Conservation (phyloP, 2,113 vertebrate genomes). For the Calidris pygmaea region DNA sequence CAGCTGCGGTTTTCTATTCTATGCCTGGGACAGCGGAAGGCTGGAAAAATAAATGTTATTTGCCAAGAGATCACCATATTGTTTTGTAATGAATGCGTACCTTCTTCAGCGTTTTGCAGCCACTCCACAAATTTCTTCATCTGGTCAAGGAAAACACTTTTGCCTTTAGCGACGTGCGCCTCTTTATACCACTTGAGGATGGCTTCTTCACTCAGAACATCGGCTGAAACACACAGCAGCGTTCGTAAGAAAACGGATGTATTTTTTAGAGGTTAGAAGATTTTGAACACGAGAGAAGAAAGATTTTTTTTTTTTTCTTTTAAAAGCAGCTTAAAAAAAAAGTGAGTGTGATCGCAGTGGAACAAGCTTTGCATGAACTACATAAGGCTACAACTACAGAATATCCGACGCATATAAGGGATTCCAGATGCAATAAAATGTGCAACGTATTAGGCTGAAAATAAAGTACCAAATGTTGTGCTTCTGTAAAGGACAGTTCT, state of each 20-base stretch:
- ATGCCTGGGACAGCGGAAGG: not conserved
- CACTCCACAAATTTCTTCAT: constrained; percentile 96
- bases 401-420: not conserved
- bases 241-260: not conserved
- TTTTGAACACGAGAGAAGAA: not conserved
- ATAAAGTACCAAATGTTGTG: not conserved
- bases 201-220: constrained; percentile 91
- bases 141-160: constrained; percentile 92
- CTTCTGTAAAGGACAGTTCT: not conserved
- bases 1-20: not conserved
- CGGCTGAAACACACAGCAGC: constrained; percentile 77
- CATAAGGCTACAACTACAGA: not conserved
- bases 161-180: constrained; percentile 88
- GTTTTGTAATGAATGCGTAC: constrained; percentile 49
- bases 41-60: not conserved
- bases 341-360: not conserved
- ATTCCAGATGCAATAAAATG: not conserved
- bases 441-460: not conserved
- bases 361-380: not conserved
- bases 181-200: constrained; percentile 93
- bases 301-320: not conserved
- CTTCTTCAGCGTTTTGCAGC: constrained; percentile 92
- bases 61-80: not conserved
- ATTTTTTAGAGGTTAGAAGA: not conserved
- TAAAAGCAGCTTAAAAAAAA: not conserved